Evolutionary conservation across 1,140 invertebrate species (phyloP), one percentile per base, ranked within the genome.

Genomic region (Ips nitidus): DNA sequence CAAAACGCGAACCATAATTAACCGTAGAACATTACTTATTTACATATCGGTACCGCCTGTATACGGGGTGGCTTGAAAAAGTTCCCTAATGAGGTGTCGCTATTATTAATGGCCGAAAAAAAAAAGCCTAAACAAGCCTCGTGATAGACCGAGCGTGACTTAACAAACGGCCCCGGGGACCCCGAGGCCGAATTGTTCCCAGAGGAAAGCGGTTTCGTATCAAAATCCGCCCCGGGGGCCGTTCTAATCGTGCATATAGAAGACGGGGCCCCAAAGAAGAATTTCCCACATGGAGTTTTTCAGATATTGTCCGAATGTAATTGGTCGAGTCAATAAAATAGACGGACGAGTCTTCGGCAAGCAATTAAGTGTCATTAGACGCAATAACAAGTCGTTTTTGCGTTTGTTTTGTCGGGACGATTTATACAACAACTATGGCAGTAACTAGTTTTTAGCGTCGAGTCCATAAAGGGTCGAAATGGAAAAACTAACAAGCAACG

Each of bases 111-210:
- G 45, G 45, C 22, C 6, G 45, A 22, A 50, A 50, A 50, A 8
- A 50, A 50, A 50, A 50, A 50, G 7, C 6, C 45, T 6, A 50
- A 50, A 6, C 45, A 8, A 22, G 45, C 45, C 45, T 50, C 66
- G 66, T 69, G 66, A 69, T 69, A 69, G 66, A 69, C 59, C 65
- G 66, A 5, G 22, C 66, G 66, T 69, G 66, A 69, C 66, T 55
- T 41, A 61, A 61, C 22, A 39, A 45, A 41, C n/a, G 8, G 8
- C 47, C 57, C 66, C 38, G n/a, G 37, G 37, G 56, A 55, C 42
- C 39, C 7, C 42, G 53, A 47, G 37, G 38, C 55, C 66, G 57
- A 69, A 69, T 60, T 69, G 66, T 69, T 69, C 66, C 66, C 66
- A 69, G 66, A 69, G 66, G 66, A 69, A 69, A 69, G 56, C 41